These are phyloP conservation scores for Proisotoma minuta DNA, from an alignment of 2,888 invertebrate species.

Conservation along the genomic window DNA sequence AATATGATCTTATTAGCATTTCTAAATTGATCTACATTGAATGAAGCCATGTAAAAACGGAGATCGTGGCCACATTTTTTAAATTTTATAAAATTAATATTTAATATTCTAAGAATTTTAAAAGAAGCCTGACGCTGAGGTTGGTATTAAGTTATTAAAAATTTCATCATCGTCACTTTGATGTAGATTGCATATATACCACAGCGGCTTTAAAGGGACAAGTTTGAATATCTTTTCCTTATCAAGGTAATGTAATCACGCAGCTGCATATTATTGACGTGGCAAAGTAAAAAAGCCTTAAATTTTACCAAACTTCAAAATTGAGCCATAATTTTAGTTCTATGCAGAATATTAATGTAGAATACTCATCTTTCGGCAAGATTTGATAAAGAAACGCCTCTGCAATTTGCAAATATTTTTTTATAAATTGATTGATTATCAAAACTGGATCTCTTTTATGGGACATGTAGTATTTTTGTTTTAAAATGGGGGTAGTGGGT, in stretches of 20 bases:
- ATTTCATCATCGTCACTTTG: not conserved
- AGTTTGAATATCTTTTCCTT: not conserved
- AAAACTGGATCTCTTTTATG: slow-evolving; percentile 11
- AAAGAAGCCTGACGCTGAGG: not conserved
- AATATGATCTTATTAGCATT: too few species aligned
- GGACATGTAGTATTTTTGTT: not conserved
- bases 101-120: slow-evolving; percentile 3
- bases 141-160: slow-evolving; percentile 9
- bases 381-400: slow-evolving; percentile 3
- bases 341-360: not conserved
- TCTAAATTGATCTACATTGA: not conserved
- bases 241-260: not conserved
- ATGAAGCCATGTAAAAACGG: not conserved
- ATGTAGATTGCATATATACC: too few species aligned
- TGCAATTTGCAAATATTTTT: slow-evolving; percentile 7
- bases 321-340: too few species aligned
- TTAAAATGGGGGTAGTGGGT: not conserved
- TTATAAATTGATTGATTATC: not conserved
- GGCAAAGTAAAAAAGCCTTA: not conserved
- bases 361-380: not conserved
- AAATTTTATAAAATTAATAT: slow-evolving; percentile 2
- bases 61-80: not conserved
- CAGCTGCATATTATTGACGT: not conserved
- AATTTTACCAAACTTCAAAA: too few species aligned
- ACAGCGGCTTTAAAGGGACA: too few species aligned